Percentiles rank a stretch among this genome's conserved stretches.
Evolutionary conservation across 2,888 invertebrate species (phyloP).

Genomic region (Cantharis lateralis): DNA sequence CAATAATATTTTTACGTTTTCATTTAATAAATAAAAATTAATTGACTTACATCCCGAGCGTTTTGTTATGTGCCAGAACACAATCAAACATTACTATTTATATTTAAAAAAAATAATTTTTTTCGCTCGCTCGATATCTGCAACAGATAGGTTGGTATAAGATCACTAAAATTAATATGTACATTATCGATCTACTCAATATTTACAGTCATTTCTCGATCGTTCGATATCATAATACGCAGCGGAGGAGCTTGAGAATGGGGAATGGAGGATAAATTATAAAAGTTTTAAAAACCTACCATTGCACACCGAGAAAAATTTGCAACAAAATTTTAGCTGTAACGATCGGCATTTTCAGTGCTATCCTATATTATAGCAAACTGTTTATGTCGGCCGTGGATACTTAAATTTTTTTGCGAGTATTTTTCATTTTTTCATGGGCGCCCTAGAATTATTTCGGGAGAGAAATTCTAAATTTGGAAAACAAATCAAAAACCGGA

Average conservation of each 20-base stretch:
- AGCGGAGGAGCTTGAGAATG: not conserved
- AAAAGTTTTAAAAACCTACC: not conserved
- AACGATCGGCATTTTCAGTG: too few relatives aligned
- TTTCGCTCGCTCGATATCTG: not conserved
- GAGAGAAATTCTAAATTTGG: not conserved
- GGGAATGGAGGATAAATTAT: too few relatives aligned
- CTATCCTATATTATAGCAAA: too few relatives aligned
- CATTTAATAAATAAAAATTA: too few relatives aligned
- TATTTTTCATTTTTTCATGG: not conserved
- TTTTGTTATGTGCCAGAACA: not conserved
- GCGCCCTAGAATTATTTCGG: not conserved
- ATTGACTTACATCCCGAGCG: not conserved
- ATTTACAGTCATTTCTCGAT: not conserved
- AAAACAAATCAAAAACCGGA: not conserved
- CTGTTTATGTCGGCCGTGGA: too few relatives aligned
- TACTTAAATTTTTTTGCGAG: too few relatives aligned
- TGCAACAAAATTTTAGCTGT: too few relatives aligned
- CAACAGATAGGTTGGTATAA: too few relatives aligned
- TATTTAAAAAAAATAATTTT: too few relatives aligned
- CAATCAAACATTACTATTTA: too few relatives aligned
- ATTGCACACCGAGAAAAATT: not conserved
- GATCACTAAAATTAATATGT: not conserved
- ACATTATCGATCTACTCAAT: not conserved
- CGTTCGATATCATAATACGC: too few relatives aligned
- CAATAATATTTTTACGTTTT: too few relatives aligned